A percentile compares a stretch with the other conserved stretches of the same genome.
phyloP scores from a whole-genome alignment of 2,113 vertebrate genomes.

The pig (Sus scrofa) region DNA sequence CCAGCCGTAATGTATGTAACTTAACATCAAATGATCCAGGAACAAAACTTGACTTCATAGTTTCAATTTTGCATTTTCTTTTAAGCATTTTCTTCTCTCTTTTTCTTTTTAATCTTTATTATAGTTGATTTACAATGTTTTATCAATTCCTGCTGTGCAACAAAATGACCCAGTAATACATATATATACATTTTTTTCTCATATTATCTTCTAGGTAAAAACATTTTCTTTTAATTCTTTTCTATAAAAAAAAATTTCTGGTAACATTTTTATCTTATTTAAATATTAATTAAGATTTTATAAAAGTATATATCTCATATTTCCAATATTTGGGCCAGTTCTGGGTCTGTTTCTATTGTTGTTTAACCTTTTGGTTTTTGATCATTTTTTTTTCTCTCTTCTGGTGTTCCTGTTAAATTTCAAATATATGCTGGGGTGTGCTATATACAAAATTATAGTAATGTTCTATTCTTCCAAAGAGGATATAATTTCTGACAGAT shows the following conservation, averaged over 20 bases:
- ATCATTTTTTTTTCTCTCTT: not conserved
- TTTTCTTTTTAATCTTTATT: too few relatives aligned
- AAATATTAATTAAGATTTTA: not conserved
- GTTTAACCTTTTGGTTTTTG: not conserved
- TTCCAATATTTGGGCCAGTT: not conserved
- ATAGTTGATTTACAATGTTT: too few relatives aligned
- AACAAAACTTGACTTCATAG: not conserved
- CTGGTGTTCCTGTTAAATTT: not conserved
- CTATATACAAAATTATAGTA: not conserved
- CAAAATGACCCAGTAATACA: too few relatives aligned
- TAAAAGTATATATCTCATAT: not conserved
- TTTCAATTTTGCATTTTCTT: not conserved
- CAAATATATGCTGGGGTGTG: not conserved
- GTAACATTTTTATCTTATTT: not conserved
- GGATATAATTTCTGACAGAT: not conserved
- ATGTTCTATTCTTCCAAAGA: not conserved
- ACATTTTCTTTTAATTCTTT: not conserved
- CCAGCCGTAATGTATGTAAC: not conserved
- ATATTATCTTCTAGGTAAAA: too few relatives aligned
- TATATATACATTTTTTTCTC: too few relatives aligned
- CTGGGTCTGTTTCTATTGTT: not conserved
- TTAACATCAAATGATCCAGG: not conserved
- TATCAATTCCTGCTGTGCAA: too few relatives aligned
- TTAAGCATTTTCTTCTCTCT: not conserved
- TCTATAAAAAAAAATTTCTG: not conserved